Base-by-base conservation (phyloP, 2,888 invertebrate genomes). In the Crocallis elinguaria region DNA sequence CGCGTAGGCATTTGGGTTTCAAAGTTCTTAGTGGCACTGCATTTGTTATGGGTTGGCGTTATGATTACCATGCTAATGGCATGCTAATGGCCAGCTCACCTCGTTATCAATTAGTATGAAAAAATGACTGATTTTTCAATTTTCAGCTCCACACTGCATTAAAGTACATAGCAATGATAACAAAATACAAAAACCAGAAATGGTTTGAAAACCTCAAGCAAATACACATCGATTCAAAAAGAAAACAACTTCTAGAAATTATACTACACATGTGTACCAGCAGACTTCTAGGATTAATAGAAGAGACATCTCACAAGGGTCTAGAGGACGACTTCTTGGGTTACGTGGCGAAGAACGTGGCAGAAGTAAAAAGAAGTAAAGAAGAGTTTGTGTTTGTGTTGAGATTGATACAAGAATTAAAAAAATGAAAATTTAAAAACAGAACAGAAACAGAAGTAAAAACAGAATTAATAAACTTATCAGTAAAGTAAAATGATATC, bases 101-200 rank as follows among this genome's bases (percentile, higher is more conserved):
- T n/a, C n/a, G n/a, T n/a, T n/a, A n/a, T n/a, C n/a, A n/a, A n/a
- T n/a, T n/a, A n/a, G n/a, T n/a, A 23, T 13, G 12, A n/a, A 33
- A n/a, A 13, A 12, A 16, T 16, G 16, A 13, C 5, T 0, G 9
- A 17, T 2, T 43, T 2, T 0, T 49, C 41, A 17, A 33, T 23
- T 84, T 82, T 37, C 76, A 90, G 90, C 43, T 90, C 0, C 87
- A 90, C 52, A 71, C 70, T 2, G 76, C 85, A 0, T 44, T 89
- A 11, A 82, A 75, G 41, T 64, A 79, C 11, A 77, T 88, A 49
- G 72, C 86, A 0, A 45, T 57, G 6, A 60, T 82, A 12, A 84
- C 84, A 0, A 77, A 63, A 16, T 84, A 71, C 48, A 73, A 64
- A 1, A 65, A 71, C 0, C 88, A 86, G 43, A 64, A 60, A 0